A percentile compares a stretch with the other conserved stretches of the same genome.
These are phyloP conservation scores for Toxostoma redivivum DNA, from an alignment of 2,113 vertebrate genomes.

Conservation along the genomic window DNA sequence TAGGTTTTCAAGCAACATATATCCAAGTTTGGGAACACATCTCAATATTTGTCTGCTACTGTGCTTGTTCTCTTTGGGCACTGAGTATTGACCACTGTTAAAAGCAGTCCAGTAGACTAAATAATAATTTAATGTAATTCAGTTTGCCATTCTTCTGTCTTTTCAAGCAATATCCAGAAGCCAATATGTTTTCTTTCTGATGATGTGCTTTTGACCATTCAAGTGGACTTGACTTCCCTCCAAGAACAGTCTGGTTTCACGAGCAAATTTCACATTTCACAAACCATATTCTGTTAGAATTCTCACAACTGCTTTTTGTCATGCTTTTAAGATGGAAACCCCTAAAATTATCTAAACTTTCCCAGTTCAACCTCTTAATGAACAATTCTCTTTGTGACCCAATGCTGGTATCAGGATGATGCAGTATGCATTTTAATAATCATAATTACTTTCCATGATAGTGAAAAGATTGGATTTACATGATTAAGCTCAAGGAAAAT, in stretches of 20 bases:
- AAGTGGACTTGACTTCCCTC: neutral
- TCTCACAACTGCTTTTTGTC: neutral
- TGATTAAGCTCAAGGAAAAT: neutral
- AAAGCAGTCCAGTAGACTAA: neutral
- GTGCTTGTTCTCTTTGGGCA: neutral
- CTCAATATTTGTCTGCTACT: fast-evolving
- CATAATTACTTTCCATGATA: neutral
- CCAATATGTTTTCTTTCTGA: neutral
- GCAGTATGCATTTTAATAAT: neutral
- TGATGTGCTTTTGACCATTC: neutral
- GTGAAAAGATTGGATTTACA: neutral
- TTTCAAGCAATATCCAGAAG: neutral
- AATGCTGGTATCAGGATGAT: neutral
- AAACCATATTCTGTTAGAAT: neutral
- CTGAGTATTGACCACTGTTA: neutral
- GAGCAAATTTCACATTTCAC: neutral
- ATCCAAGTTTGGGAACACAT: neutral
- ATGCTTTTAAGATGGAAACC: neutral
- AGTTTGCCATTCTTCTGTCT: neutral
- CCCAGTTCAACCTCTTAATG: neutral
- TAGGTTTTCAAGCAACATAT: neutral
- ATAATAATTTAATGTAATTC: neutral
- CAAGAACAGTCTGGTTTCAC: neutral
- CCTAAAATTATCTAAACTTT: neutral
- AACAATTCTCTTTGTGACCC: neutral